Evolutionary conservation across 2,113 vertebrate genomes (phyloP).

Genomic region (Phainopepla nitens): DNA sequence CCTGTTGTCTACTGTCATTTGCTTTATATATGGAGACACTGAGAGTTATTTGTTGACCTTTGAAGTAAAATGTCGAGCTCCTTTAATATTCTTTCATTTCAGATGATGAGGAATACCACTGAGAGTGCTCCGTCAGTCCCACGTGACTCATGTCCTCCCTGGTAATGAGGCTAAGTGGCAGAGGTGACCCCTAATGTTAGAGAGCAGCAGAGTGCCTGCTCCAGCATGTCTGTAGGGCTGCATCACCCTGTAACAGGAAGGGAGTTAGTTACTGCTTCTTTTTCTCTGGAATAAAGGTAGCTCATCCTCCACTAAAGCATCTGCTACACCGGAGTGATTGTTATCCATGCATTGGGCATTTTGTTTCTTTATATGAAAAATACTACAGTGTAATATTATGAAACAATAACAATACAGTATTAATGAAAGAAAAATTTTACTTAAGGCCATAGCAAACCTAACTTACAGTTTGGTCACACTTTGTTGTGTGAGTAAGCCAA

Average conservation of each 20-base stretch:
- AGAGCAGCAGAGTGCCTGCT: background rate
- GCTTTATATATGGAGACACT: conserved; percentile 36
- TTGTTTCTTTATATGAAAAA: background rate
- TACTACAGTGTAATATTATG: background rate
- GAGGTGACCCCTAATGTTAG: background rate
- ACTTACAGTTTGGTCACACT: background rate
- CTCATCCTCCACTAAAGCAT: background rate
- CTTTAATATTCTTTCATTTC: conserved; percentile 58
- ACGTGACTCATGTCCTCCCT: background rate
- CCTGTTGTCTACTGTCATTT: conserved; percentile 17
- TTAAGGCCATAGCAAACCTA: background rate
- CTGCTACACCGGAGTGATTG: background rate
- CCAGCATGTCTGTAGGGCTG: background rate
- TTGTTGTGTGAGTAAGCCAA: background rate
- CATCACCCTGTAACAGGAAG: background rate
- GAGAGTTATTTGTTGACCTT: conserved; percentile 50
- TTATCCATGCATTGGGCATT: background rate
- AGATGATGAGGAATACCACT: conserved; percentile 5
- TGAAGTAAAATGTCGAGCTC: conserved; percentile 37
- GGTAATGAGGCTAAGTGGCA: conserved; percentile 38
- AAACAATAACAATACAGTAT: background rate
- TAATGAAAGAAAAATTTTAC: background rate
- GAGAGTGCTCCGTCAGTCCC: background rate
- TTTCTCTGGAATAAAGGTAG: background rate
- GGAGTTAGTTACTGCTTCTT: background rate